Percentiles rank a stretch among this genome's conserved stretches.
These are phyloP conservation scores for Lerema accius DNA, from an alignment of 1,140 invertebrate species.

Conservation along the genomic window DNA sequence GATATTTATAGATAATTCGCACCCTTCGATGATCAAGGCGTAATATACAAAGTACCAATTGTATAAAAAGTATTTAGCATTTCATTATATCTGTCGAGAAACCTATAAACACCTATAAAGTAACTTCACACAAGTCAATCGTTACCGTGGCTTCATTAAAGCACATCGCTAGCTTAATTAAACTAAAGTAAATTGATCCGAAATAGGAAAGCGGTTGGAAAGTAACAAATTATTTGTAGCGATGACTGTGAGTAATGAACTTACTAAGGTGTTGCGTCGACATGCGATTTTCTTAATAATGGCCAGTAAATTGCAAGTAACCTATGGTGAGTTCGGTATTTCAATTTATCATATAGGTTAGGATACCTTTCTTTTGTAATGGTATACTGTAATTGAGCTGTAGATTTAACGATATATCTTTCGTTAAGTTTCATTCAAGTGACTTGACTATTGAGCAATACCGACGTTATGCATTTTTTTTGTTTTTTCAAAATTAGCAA, in stretches of 20 bases:
- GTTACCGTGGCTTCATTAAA: constrained; percentile 16
- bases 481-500: too few species aligned
- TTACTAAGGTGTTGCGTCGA: constrained; percentile 12
- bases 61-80: too few species aligned
- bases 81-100: too few species aligned
- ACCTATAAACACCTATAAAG: too few species aligned
- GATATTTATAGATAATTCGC: too few species aligned
- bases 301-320: constrained; percentile 19
- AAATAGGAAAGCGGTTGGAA: constrained; percentile 50
- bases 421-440: too few species aligned
- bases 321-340: not conserved
- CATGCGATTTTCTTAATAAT: constrained; percentile 29
- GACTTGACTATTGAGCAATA: too few species aligned
- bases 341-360: not conserved
- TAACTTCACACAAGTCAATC: too few species aligned
- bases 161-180: constrained; percentile 3
- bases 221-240: constrained; percentile 52
- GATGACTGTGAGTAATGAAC: constrained; percentile 53
- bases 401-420: not conserved
- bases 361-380: not conserved
- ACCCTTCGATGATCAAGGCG: too few species aligned
- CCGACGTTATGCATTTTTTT: too few species aligned
- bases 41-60: too few species aligned
- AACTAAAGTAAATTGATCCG: constrained; percentile 30
- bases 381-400: not conserved